phyloP scores from a whole-genome alignment of 2,888 invertebrate genomes.

The Esperia sulphurella region DNA sequence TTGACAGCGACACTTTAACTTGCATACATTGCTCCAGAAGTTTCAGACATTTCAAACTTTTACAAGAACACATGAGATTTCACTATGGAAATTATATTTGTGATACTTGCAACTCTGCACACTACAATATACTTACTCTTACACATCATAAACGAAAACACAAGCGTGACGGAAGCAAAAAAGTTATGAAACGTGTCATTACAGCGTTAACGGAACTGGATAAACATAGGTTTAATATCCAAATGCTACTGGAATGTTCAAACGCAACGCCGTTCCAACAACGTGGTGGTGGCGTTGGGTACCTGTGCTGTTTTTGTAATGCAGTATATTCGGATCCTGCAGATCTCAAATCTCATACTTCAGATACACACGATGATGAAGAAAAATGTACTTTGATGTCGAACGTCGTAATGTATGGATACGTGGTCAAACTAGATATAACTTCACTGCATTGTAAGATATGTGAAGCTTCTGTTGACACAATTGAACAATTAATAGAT shows the following conservation, averaged over 20 bases:
- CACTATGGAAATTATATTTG: slow-evolving; percentile 49
- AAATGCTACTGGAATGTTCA: background rate
- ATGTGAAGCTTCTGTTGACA: slow-evolving; percentile 20
- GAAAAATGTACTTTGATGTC: slow-evolving; percentile 28
- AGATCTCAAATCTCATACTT: slow-evolving; percentile 23
- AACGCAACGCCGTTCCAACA: background rate
- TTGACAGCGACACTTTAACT: slow-evolving; percentile 21
- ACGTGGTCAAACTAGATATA: slow-evolving; percentile 26
- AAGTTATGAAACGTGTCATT: too few species aligned
- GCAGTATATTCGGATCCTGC: slow-evolving; percentile 14
- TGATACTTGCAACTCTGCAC: slow-evolving; percentile 27
- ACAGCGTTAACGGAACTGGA: too few species aligned
- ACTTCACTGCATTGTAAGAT: slow-evolving; percentile 35
- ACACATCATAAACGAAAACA: too few species aligned
- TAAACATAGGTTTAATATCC: background rate
- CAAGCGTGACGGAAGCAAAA: too few species aligned
- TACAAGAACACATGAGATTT: slow-evolving; percentile 41
- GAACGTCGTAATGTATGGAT: slow-evolving; percentile 26
- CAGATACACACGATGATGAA: slow-evolving; percentile 1
- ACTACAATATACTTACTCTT: slow-evolving; percentile 3
- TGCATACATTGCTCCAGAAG: slow-evolving; percentile 36
- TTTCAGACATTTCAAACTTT: slow-evolving; percentile 27
- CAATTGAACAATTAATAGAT: slow-evolving; percentile 17
- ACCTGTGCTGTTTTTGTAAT: background rate
- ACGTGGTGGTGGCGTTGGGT: slow-evolving; percentile 11